phyloP scores from a whole-genome alignment of 1,140 invertebrate genomes.

The Sesamia nonagrioides region DNA sequence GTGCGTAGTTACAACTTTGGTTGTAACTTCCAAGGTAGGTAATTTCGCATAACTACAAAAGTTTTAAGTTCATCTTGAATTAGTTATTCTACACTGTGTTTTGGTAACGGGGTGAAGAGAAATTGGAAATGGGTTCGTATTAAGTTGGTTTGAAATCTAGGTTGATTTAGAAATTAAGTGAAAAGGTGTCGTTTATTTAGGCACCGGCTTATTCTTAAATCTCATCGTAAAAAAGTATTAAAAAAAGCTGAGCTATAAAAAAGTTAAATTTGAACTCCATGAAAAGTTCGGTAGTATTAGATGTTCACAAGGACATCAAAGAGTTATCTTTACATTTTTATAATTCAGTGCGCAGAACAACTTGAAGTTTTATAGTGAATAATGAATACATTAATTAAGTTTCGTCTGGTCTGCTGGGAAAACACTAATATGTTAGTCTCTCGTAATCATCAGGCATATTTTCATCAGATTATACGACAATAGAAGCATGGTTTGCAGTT shows the following conservation, averaged over 20 bases:
- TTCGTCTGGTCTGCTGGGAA: not conserved
- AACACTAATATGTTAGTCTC: no score
- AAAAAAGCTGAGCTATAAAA: not conserved
- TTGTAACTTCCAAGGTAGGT: constrained; percentile 33
- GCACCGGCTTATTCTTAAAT: not conserved
- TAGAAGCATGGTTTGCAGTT: no score
- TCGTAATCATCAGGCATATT: no score
- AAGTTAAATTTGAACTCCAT: not conserved
- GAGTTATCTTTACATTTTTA: constrained; percentile 19
- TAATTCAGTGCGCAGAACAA: constrained; percentile 28
- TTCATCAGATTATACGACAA: no score
- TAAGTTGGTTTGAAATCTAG: not conserved
- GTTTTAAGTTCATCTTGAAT: constrained; percentile 43
- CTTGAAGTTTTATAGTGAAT: constrained; percentile 36
- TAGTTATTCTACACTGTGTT: constrained; percentile 29
- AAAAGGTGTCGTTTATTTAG: not conserved
- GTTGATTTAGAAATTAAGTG: not conserved
- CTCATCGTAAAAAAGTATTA: not conserved
- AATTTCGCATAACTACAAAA: constrained; percentile 43
- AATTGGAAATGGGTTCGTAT: constrained; percentile 13
- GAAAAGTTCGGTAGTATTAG: not conserved
- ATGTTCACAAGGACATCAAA: not conserved
- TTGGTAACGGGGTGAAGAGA: constrained; percentile 22
- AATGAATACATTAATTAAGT: constrained; percentile 30
- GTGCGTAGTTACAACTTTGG: constrained; percentile 39